phyloP scores from a whole-genome alignment of 2,888 invertebrate genomes.

The Habroteleia sp. region DNA sequence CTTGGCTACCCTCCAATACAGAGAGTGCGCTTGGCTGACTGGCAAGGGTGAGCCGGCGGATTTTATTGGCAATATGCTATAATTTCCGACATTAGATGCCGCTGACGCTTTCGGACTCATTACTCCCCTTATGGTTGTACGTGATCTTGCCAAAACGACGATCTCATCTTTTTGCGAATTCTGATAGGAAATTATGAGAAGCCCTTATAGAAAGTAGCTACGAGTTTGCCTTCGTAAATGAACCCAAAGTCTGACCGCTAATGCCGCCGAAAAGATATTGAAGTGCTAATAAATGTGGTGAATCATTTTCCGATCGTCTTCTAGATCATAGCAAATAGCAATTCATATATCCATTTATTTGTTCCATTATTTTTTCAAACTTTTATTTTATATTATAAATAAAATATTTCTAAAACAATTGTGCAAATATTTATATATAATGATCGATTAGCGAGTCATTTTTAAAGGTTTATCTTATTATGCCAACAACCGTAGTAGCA shows the following conservation, averaged over 20 bases:
- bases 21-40: conserved; percentile 68
- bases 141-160: conserved; percentile 73
- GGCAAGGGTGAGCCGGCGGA: conserved; percentile 73
- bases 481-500: conserved; percentile 73
- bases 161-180: conserved; percentile 71
- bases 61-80: conserved; percentile 82
- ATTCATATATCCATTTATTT: background rate
- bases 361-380: too few relatives aligned
- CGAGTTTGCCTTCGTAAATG: conserved; percentile 51
- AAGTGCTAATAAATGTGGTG: conserved; percentile 30
- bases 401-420: background rate
- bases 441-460: conserved; percentile 7
- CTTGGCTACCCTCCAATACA: conserved; percentile 65
- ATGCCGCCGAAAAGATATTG: conserved; percentile 36
- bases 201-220: conserved; percentile 66
- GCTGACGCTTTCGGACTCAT: conserved; percentile 80
- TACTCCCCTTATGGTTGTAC: conserved; percentile 75
- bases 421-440: background rate
- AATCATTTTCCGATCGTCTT: conserved; percentile 30
- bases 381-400: background rate
- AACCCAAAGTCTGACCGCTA: conserved; percentile 40
- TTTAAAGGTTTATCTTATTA: conserved; percentile 32
- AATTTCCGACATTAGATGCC: conserved; percentile 81
- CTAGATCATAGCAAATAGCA: conserved; percentile 7
- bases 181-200: conserved; percentile 77